Percentiles rank a stretch among this genome's conserved stretches.
These are phyloP conservation scores for Lycaena phlaeas DNA, from an alignment of 2,888 invertebrate species.

Conservation along the genomic window DNA sequence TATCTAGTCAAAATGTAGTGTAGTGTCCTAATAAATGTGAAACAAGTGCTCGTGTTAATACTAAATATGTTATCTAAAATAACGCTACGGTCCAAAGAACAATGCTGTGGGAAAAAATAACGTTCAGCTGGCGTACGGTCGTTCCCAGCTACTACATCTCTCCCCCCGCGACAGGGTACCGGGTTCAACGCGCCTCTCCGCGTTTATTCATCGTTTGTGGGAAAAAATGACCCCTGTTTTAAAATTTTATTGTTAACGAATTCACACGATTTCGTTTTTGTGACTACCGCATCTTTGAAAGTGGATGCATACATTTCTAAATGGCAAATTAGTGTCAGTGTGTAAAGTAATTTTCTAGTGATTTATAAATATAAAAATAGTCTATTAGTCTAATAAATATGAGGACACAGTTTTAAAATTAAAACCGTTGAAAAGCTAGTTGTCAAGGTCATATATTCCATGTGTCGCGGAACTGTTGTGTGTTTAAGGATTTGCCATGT, in stretches of 20 bases:
- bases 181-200: constrained; percentile 72
- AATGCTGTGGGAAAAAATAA: constrained; percentile 75
- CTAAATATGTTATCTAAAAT: constrained; percentile 22
- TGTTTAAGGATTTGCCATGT: constrained; percentile 57
- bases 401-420: neutral
- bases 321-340: neutral
- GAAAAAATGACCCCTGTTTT: constrained; percentile 71
- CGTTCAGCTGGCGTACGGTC: constrained; percentile 71
- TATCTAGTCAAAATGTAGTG: constrained; percentile 51
- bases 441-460: constrained; percentile 40
- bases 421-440: constrained; percentile 23
- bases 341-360: neutral
- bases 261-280: constrained; percentile 59
- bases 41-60: constrained; percentile 30
- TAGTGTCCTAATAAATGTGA: constrained; percentile 25
- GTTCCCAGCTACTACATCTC: constrained; percentile 67
- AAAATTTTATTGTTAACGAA: constrained; percentile 68
- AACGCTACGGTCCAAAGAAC: constrained; percentile 67
- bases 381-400: neutral
- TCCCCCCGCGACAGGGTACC: constrained; percentile 66
- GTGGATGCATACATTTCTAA: constrained; percentile 13
- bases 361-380: neutral
- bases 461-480: constrained; percentile 51
- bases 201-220: constrained; percentile 73
- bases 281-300: constrained; percentile 51